Conservation (phyloP, 2,113 vertebrate genomes). For the Geothlypis trichas region DNA sequence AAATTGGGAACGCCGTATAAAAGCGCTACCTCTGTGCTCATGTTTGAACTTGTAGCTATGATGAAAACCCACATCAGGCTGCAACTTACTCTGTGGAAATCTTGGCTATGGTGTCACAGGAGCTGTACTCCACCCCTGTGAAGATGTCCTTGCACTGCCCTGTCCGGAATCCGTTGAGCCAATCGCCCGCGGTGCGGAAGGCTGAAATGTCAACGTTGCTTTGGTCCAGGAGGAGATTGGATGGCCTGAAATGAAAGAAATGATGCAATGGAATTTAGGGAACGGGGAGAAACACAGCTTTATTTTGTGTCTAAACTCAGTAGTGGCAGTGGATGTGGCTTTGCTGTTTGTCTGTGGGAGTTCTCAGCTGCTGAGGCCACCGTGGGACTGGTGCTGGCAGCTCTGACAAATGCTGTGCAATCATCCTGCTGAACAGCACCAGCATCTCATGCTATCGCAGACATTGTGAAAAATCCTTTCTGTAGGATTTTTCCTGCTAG, state of each 20-base stretch:
- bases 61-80: background rate
- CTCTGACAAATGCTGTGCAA: background rate
- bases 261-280: background rate
- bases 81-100: conserved; percentile 92
- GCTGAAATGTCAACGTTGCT: conserved; percentile 86
- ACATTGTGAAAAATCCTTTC: no score
- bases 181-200: conserved; percentile 85
- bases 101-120: conserved; percentile 96
- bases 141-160: conserved; percentile 94
- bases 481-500: no score
- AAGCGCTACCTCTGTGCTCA: background rate
- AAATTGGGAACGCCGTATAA: rapidly evolving
- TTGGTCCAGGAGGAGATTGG: conserved; percentile 93
- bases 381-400: background rate
- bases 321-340: background rate
- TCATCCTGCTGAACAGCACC: background rate
- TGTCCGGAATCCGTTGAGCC: conserved; percentile 91
- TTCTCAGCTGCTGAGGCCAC: background rate
- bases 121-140: conserved; percentile 93
- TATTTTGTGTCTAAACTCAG: background rate
- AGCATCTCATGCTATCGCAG: no score
- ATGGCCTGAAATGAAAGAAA: conserved; percentile 77
- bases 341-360: background rate
- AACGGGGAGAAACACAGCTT: background rate
- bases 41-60: background rate